phyloP scores from a whole-genome alignment of 1,140 invertebrate genomes.

The Drosophila persimilis region DNA sequence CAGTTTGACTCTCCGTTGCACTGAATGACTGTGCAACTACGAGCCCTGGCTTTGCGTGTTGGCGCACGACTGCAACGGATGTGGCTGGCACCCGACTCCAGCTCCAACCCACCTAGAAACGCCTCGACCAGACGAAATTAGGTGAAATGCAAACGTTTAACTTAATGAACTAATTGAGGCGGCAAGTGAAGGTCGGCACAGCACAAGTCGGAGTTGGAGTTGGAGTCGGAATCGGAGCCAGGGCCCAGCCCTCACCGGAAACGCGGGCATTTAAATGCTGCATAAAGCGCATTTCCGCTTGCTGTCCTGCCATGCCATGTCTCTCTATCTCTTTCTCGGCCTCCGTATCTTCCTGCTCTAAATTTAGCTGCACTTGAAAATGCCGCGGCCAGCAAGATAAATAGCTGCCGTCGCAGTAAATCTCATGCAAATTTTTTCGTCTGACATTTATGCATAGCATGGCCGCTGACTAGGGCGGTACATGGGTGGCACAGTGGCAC shows the following conservation, averaged over 20 bases:
- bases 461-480: not conserved
- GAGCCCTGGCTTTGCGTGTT: slow-evolving; percentile 51
- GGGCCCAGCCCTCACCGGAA: slow-evolving; percentile 42
- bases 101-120: not conserved
- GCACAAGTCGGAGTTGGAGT: no score
- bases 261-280: slow-evolving; percentile 69
- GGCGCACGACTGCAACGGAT: slow-evolving; percentile 61
- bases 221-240: no score
- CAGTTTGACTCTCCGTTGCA: slow-evolving; percentile 29
- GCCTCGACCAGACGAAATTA: slow-evolving; percentile 62
- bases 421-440: slow-evolving; percentile 57
- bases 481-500: not conserved
- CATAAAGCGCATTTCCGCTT: slow-evolving; percentile 71
- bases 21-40: slow-evolving; percentile 9
- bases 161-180: slow-evolving; percentile 80
- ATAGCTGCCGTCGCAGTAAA: slow-evolving; percentile 61
- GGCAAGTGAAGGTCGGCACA: slow-evolving; percentile 69
- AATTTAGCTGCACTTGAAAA: slow-evolving; percentile 46
- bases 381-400: slow-evolving; percentile 49
- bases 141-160: slow-evolving; percentile 81
- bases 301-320: slow-evolving; percentile 21
- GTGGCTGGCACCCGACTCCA: slow-evolving; percentile 38
- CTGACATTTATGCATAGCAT: slow-evolving; percentile 62
- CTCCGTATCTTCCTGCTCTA: slow-evolving; percentile 39
- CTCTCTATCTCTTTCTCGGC: not conserved